Percentiles rank a stretch among this genome's conserved stretches.
These are phyloP conservation scores for Meiosimyza platycephala DNA, from an alignment of 2,888 invertebrate genomes.

Conservation along the genomic window DNA sequence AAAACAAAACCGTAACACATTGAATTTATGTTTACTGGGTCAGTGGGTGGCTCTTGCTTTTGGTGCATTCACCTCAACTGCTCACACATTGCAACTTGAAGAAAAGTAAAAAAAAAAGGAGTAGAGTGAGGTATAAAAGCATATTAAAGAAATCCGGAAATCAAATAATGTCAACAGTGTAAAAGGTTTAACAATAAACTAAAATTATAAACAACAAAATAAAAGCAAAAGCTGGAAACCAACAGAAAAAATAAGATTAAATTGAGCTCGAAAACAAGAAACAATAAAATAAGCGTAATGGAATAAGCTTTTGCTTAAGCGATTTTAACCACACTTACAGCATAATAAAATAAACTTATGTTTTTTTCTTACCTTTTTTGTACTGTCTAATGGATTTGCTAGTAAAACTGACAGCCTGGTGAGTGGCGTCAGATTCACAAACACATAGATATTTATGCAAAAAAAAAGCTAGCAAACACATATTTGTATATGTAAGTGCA, in stretches of 20 bases:
- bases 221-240: no score
- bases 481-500: not conserved
- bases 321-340: not conserved
- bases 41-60: conserved; percentile 27
- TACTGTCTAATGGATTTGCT: not conserved
- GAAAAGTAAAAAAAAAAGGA: not conserved
- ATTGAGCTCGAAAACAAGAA: no score
- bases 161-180: conserved; percentile 59
- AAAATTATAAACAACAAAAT: not conserved
- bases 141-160: conserved; percentile 40
- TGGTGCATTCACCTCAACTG: not conserved
- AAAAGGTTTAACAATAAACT: conserved; percentile 42
- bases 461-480: not conserved
- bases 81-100: not conserved
- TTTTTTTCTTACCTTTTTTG: not conserved
- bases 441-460: conserved; percentile 10
- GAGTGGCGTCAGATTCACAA: no score
- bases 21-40: conserved; percentile 45
- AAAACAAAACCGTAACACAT: conserved; percentile 43
- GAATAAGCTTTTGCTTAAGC: not conserved
- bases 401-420: not conserved
- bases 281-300: not conserved
- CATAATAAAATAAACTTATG: not conserved
- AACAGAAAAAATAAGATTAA: no score
- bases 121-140: no score